Base-by-base conservation (phyloP, 1,140 invertebrate species). In the Cyclina sinensis region DNA sequence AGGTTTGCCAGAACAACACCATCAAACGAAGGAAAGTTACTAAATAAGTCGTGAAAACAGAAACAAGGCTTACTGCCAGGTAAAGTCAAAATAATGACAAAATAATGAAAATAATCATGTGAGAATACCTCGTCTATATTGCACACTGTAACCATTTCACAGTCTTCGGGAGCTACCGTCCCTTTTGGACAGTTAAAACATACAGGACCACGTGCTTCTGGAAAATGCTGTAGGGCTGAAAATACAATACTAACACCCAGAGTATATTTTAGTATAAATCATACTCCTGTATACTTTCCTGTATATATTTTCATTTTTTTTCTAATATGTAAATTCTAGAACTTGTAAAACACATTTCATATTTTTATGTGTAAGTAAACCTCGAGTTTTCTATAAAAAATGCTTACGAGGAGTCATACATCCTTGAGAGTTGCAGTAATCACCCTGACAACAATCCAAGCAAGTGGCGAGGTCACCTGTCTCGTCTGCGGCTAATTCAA, bases 381-480 rank as follows among this genome's bases (percentile, higher is more conserved):
- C n/a, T n/a, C n/a, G n/a, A n/a, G 43, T 43, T 43, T 43, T 4
- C 4, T 43, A 7, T 4, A 43, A 43, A 43, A 7, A 4, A 7
- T 54, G 5, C 62, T 84, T 51, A 84, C 82, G 68, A 35, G 35
- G 14, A 35, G 68, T 18, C 12, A 46, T 46, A 73, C 82, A 84
- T 48, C 82, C 82, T 39, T 84, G 24, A 9, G 43, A 21, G 48
- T 84, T 84, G 32, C 82, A 84, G n/a, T 48, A 84, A 54, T 84
- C 82, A 24, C 82, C 65, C 51, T 73, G 65, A 32, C 82, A 84
- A 73, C 82, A 84, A 32, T 84, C 35, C 32, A 32, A 21, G 46
- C 82, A 84, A 65, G 82, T 84, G 14, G 35, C 30, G 21, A 84
- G 2, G n/a, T 74, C 82, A 37, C 68, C 68, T 0, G 62, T 27